phyloP scores from a whole-genome alignment of 2,797 vertebrate genomes.

The Todus mexicanus region DNA sequence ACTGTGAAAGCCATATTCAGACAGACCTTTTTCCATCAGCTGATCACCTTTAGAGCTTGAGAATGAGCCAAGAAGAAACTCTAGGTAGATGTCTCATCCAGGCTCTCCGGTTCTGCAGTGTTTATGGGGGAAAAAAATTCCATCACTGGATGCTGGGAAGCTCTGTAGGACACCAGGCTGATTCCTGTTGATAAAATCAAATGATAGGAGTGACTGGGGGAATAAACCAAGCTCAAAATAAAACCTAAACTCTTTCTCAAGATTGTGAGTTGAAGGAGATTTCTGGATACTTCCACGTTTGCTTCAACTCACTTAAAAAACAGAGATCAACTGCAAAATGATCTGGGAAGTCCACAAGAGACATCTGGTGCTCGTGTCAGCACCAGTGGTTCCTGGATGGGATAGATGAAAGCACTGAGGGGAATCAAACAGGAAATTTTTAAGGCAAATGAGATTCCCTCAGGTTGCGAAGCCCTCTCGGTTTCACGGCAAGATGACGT shows the following conservation, averaged over 20 bases:
- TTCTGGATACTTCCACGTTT: background rate
- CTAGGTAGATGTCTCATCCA: background rate
- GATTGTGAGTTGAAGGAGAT: background rate
- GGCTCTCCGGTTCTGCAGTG: background rate
- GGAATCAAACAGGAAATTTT: background rate
- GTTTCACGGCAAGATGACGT: background rate
- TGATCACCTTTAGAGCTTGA: background rate
- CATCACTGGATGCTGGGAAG: background rate
- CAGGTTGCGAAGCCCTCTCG: background rate
- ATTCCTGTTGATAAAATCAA: background rate
- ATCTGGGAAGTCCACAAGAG: background rate
- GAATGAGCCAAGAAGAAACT: background rate
- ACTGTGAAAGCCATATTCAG: background rate
- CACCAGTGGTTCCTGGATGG: background rate
- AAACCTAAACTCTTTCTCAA: background rate
- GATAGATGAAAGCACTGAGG: background rate
- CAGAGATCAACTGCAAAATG: background rate
- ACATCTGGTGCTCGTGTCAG: background rate
- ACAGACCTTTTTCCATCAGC: background rate
- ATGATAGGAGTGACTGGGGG: background rate
- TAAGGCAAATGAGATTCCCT: background rate
- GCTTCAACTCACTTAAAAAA: background rate
- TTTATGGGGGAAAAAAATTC: background rate
- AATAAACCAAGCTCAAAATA: background rate
- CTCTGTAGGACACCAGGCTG: background rate